phyloP scores from a whole-genome alignment of 2,888 invertebrate species.

The Macrophya annulata region DNA sequence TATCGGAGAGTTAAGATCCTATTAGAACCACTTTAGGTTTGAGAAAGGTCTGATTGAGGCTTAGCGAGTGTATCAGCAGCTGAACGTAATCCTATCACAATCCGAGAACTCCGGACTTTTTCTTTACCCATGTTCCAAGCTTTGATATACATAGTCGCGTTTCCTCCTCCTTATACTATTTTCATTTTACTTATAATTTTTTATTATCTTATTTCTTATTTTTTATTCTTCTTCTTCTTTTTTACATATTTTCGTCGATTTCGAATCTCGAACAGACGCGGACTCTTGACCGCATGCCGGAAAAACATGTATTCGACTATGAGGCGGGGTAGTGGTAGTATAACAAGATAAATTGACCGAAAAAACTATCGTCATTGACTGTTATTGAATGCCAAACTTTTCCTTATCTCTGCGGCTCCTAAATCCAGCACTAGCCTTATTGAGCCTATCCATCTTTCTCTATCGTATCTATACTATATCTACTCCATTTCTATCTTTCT shows the following conservation, averaged over 20 bases:
- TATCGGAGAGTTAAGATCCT: slow-evolving; percentile 56
- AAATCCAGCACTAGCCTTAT: slow-evolving; percentile 43
- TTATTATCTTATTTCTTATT: too few relatives aligned
- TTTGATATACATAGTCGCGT: not conserved
- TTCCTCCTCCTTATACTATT: not conserved
- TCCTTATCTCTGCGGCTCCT: slow-evolving; percentile 51
- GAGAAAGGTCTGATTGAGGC: slow-evolving; percentile 61
- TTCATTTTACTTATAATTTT: too few relatives aligned
- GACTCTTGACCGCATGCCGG: not conserved
- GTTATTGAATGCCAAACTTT: slow-evolving; percentile 53
- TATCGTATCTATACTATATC: not conserved
- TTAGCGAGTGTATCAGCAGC: slow-evolving; percentile 63
- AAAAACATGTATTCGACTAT: not conserved
- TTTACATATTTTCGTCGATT: not conserved
- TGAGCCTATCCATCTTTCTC: slow-evolving; percentile 9
- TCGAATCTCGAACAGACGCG: not conserved
- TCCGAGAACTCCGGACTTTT: slow-evolving; percentile 49
- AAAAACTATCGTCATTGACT: slow-evolving; percentile 52
- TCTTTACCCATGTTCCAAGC: slow-evolving; percentile 2
- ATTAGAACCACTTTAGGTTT: slow-evolving; percentile 61
- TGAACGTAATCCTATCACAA: slow-evolving; percentile 63
- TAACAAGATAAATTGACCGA: slow-evolving; percentile 38
- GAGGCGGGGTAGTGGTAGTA: not conserved
- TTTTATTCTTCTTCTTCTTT: not conserved
- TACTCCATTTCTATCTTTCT: not conserved